phyloP scores from a whole-genome alignment of 2,113 vertebrate genomes.

The Cryptotis parvus region DNA sequence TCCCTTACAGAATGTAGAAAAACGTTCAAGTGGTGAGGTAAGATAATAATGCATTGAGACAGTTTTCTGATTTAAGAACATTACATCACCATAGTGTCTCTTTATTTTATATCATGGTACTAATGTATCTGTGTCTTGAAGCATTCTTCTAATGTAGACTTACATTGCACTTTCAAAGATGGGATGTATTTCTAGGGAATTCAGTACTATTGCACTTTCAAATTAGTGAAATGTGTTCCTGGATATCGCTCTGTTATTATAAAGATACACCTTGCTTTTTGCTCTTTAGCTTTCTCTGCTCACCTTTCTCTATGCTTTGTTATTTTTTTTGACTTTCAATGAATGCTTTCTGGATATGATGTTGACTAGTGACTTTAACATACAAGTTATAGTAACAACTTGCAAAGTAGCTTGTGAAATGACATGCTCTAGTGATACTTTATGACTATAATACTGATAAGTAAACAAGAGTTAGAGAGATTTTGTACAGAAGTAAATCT shows the following conservation, averaged over 20 bases:
- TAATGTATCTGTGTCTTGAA: background rate
- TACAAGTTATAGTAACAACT: background rate
- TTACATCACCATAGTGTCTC: background rate
- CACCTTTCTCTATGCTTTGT: background rate
- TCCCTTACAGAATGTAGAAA: constrained; percentile 46
- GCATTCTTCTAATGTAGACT: background rate
- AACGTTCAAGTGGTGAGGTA: constrained; percentile 63
- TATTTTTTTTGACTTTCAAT: background rate
- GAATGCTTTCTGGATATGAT: background rate
- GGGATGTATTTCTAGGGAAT: background rate
- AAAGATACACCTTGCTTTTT: background rate
- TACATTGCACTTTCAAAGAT: background rate
- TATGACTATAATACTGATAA: background rate
- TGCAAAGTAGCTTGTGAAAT: background rate
- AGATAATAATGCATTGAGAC: background rate
- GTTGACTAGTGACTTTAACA: background rate
- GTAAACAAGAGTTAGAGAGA: background rate
- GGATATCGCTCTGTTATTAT: background rate
- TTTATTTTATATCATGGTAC: background rate
- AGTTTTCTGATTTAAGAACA: background rate
- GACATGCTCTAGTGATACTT: background rate
- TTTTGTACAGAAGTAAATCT: background rate
- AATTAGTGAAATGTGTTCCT: background rate
- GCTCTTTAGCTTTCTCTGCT: background rate
- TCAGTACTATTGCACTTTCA: background rate